Evolutionary conservation across 2,888 invertebrate genomes (phyloP).

Genomic region (Habrosyne pyritoides): DNA sequence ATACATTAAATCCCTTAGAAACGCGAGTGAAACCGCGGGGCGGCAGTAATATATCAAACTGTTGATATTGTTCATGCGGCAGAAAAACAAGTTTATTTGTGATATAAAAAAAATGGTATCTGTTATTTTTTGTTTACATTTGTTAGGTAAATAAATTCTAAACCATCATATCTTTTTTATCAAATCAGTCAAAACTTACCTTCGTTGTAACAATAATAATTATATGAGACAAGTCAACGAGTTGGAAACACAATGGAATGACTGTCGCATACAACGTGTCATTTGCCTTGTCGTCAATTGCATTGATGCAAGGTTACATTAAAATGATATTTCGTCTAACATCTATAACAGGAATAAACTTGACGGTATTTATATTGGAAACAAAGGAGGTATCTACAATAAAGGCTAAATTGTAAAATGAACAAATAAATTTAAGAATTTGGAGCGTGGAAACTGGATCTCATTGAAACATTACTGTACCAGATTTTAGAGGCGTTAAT

Average conservation of each 20-base stretch:
- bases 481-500: neutral
- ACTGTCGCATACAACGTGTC: constrained; percentile 41
- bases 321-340: constrained; percentile 18
- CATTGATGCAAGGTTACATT: constrained; percentile 56
- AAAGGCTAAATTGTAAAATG: too few relatives aligned
- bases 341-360: constrained; percentile 14
- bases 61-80: too few relatives aligned
- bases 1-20: too few relatives aligned
- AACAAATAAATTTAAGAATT: constrained; percentile 10
- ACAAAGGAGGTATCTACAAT: too few relatives aligned
- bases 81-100: too few relatives aligned
- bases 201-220: constrained; percentile 64
- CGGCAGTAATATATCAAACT: too few relatives aligned
- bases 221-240: constrained; percentile 63
- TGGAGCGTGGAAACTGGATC: constrained; percentile 16
- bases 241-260: constrained; percentile 70
- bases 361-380: neutral
- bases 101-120: too few relatives aligned
- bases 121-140: too few relatives aligned
- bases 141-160: too few relatives aligned
- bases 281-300: constrained; percentile 39
- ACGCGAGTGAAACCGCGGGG: too few relatives aligned
- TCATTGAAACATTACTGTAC: constrained; percentile 1
- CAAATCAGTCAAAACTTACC: constrained; percentile 41
- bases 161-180: neutral